A percentile compares a stretch with the other conserved stretches of the same genome.
Conservation (phyloP, 2,797 vertebrate species). For the Pelodytes ibericus region DNA sequence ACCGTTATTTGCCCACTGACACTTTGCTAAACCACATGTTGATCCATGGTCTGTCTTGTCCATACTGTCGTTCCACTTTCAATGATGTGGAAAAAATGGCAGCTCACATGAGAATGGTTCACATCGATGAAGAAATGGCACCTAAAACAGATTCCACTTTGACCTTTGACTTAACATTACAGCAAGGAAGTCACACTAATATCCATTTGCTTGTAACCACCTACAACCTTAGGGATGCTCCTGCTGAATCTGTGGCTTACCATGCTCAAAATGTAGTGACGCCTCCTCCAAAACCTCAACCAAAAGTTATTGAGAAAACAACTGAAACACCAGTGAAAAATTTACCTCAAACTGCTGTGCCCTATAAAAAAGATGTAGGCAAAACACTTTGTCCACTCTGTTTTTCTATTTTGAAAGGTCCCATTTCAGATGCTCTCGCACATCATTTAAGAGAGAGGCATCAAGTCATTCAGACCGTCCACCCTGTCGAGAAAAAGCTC, state of each 20-base stretch:
- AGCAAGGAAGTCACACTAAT: slow-evolving; percentile 97
- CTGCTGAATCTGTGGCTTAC: slow-evolving; percentile 93
- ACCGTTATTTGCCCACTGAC: slow-evolving; percentile 96
- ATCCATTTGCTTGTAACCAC: slow-evolving; percentile 96
- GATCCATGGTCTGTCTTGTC: slow-evolving; percentile 95
- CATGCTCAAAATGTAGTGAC: slow-evolving; percentile 85
- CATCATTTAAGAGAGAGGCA: slow-evolving; percentile 95
- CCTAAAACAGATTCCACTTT: slow-evolving; percentile 93
- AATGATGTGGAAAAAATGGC: slow-evolving; percentile 99
- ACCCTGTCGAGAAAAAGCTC: slow-evolving; percentile 96
- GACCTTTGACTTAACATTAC: slow-evolving; percentile 95
- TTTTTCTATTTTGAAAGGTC: slow-evolving; percentile 97
- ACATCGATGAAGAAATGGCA: slow-evolving; percentile 89
- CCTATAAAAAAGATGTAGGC: slow-evolving; percentile 95
- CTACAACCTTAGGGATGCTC: slow-evolving; percentile 94
- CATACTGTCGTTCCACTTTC: slow-evolving; percentile 94
- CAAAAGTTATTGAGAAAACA: slow-evolving; percentile 81
- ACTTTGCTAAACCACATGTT: slow-evolving; percentile 97
- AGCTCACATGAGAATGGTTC: slow-evolving; percentile 91
- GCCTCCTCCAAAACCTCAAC: slow-evolving; percentile 71
- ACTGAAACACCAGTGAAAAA: slow-evolving; percentile 78
- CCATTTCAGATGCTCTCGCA: slow-evolving; percentile 93
- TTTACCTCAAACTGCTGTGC: slow-evolving; percentile 86
- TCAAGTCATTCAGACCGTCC: slow-evolving; percentile 96
- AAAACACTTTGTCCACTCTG: slow-evolving; percentile 98